Evolutionary conservation across 2,888 invertebrate species (phyloP).

Genomic region (Gastrophysa polygoni): DNA sequence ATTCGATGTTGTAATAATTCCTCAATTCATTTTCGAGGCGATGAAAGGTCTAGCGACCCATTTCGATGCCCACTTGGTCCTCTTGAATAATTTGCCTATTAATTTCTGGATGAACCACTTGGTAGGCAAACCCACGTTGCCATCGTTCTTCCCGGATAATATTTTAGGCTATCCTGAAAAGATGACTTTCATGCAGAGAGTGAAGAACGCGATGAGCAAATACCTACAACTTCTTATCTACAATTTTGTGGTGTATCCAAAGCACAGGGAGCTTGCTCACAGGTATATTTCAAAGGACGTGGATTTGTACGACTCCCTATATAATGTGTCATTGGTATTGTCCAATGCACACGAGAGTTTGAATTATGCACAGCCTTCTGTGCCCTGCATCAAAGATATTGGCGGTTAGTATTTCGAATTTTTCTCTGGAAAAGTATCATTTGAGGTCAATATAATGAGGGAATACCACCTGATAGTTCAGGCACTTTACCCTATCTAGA

Average conservation of each 20-base stretch:
- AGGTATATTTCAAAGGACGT: constrained; percentile 46
- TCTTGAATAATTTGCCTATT: constrained; percentile 52
- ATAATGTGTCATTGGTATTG: constrained; percentile 44
- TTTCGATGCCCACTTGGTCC: constrained; percentile 53
- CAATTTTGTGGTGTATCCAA: constrained; percentile 35
- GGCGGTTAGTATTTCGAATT: constrained; percentile 52
- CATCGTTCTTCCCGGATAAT: constrained; percentile 60
- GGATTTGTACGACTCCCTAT: constrained; percentile 37
- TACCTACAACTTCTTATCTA: constrained; percentile 40
- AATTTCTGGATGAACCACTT: constrained; percentile 43
- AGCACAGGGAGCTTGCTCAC: constrained; percentile 41
- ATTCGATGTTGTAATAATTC: constrained; percentile 58
- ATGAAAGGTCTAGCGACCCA: constrained; percentile 53
- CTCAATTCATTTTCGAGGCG: constrained; percentile 61
- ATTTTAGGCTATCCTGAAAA: constrained; percentile 54
- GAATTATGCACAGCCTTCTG: constrained; percentile 57
- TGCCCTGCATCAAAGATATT: constrained; percentile 63
- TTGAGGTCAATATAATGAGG: too few relatives aligned
- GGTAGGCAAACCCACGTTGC: constrained; percentile 58
- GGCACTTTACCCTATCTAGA: too few relatives aligned
- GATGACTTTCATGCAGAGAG: constrained; percentile 62
- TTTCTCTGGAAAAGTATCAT: too few relatives aligned
- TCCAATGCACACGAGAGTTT: constrained; percentile 59
- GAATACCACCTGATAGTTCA: too few relatives aligned
- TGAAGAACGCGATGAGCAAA: constrained; percentile 58